phyloP scores from a whole-genome alignment of 2,888 invertebrate species.

The Aphrophora alni region DNA sequence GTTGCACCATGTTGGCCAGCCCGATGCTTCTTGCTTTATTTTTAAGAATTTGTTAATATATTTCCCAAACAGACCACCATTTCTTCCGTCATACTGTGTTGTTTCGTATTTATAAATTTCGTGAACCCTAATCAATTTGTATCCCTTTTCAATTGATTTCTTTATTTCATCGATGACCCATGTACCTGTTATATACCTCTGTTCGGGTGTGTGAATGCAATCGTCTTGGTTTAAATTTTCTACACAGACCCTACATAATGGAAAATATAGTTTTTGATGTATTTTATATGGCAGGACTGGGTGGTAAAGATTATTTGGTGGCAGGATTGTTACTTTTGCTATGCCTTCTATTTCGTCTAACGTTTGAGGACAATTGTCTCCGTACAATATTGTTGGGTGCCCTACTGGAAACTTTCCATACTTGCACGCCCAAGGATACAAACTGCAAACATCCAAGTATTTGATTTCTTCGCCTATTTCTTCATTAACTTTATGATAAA shows the following conservation, averaged over 20 bases:
- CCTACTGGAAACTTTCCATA: conserved; percentile 51
- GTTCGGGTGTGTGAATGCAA: conserved; percentile 52
- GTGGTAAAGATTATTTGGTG: conserved; percentile 47
- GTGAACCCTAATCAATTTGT: neutral
- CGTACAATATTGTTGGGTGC: conserved; percentile 51
- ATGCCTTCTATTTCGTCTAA: conserved; percentile 12
- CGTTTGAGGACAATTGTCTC: conserved; percentile 27
- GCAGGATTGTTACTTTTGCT: neutral
- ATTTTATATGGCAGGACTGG: conserved; percentile 53
- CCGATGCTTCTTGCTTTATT: conserved; percentile 51
- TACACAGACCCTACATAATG: conserved; percentile 11
- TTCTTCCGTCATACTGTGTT: conserved; percentile 3
- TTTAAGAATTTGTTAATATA: conserved; percentile 54
- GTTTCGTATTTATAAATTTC: neutral
- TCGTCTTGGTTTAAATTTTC: conserved; percentile 47
- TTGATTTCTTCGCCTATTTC: conserved; percentile 47
- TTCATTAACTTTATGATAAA: conserved; percentile 45
- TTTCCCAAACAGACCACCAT: conserved; percentile 52
- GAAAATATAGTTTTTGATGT: conserved; percentile 46
- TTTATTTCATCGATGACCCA: conserved; percentile 53
- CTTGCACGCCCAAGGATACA: conserved; percentile 53
- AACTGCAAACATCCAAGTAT: conserved; percentile 50
- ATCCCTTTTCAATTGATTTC: conserved; percentile 49
- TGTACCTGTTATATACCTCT: conserved; percentile 51
- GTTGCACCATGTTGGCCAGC: conserved; percentile 49